Conservation (phyloP, 2,797 vertebrate genomes). For the Cottoperca gobio region DNA sequence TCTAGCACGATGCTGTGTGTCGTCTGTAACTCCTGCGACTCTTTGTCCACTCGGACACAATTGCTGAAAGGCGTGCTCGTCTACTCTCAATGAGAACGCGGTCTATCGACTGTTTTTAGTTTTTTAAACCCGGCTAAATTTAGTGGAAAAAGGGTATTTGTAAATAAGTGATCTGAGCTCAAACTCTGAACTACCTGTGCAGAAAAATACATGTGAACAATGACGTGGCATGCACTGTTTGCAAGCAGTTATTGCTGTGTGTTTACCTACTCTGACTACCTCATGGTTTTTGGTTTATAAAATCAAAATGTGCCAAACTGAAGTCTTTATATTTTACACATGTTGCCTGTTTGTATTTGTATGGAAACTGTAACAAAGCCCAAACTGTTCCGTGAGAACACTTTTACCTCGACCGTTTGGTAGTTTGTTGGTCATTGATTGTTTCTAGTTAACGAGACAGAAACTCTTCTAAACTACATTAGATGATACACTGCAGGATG, state of each 20-base stretch:
- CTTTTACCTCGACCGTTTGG: background rate
- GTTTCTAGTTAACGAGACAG: background rate
- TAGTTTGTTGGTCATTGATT: background rate
- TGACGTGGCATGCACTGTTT: background rate
- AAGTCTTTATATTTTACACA: background rate
- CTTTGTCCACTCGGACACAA: too few species aligned
- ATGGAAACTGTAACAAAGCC: background rate
- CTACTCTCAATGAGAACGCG: too few species aligned
- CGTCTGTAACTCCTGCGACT: too few species aligned
- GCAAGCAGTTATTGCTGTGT: background rate
- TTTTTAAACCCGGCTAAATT: too few species aligned
- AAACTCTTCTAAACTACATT: background rate
- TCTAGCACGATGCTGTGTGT: too few species aligned
- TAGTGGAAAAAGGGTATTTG: too few species aligned
- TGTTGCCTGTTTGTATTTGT: background rate
- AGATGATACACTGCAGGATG: background rate
- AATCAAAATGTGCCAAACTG: constrained; percentile 5
- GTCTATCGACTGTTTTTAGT: too few species aligned
- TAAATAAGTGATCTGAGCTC: background rate
- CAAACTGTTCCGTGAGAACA: background rate
- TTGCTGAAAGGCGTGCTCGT: too few species aligned
- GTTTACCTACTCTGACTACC: background rate
- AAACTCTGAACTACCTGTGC: background rate
- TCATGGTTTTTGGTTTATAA: constrained; percentile 9
- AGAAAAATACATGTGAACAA: background rate